phyloP scores from a whole-genome alignment of 1,140 invertebrate species.

The Bombus affinis region DNA sequence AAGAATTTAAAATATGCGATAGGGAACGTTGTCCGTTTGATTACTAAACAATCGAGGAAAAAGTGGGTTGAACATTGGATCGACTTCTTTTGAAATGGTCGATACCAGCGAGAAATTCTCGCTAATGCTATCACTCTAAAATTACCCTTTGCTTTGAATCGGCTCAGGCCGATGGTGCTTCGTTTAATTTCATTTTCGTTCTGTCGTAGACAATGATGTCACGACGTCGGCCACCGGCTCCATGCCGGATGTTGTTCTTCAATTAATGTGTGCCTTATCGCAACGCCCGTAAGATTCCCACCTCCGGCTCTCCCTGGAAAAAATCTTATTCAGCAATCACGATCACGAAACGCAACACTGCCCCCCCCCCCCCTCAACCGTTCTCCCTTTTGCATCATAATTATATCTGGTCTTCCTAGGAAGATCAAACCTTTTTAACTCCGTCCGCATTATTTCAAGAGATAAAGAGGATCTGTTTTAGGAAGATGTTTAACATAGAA shows the following conservation, averaged over 20 bases:
- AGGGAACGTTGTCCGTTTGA: too few species aligned
- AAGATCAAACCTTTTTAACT: neutral
- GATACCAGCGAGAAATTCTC: neutral
- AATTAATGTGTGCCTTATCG: conserved; percentile 62
- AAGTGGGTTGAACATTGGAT: neutral
- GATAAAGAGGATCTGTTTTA: too few species aligned
- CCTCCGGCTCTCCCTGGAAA: conserved; percentile 23
- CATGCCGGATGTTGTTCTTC: conserved; percentile 55
- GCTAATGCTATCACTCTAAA: conserved; percentile 29
- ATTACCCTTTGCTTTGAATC: neutral
- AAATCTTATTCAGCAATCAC: conserved; percentile 48
- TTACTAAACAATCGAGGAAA: neutral
- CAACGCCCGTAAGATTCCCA: conserved; percentile 12
- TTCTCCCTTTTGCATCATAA: neutral
- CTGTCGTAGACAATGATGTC: conserved; percentile 52
- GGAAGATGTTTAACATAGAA: too few species aligned
- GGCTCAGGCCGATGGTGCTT: neutral
- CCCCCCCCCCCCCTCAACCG: too few species aligned
- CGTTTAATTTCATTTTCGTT: conserved; percentile 45
- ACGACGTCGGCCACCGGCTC: conserved; percentile 14
- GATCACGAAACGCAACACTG: conserved; percentile 31
- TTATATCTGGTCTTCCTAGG: conserved; percentile 10
- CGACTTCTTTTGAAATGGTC: neutral
- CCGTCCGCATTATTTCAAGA: neutral
- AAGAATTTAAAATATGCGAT: too few species aligned